Evolutionary conservation across 2,888 invertebrate genomes (phyloP).

Genomic region (Drosophila monieri): DNA sequence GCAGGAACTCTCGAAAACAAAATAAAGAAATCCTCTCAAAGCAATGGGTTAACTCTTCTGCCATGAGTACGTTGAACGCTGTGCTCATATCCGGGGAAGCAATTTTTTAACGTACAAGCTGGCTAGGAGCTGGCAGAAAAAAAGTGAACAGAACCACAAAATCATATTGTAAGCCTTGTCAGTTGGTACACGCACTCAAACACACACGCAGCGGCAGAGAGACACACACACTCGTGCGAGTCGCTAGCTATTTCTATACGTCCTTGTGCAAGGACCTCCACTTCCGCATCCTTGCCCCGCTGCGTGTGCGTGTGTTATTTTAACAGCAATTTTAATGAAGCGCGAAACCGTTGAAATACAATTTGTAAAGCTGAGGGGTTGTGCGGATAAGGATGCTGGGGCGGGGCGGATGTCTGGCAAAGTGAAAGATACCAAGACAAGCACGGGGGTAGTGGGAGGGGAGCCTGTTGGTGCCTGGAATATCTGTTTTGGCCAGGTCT

Average conservation of each 20-base stretch:
- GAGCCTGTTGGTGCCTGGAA: background rate
- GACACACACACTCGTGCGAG: conserved; percentile 20
- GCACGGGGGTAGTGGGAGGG: background rate
- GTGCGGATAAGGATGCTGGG: conserved; percentile 1
- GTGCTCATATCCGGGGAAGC: conserved; percentile 23
- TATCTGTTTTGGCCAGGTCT: conserved; percentile 32
- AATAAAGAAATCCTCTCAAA: conserved; percentile 1
- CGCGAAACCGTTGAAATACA: conserved; percentile 78
- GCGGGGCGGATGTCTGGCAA: conserved; percentile 3
- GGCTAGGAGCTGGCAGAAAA: conserved; percentile 11
- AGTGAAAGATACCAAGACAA: conserved; percentile 1
- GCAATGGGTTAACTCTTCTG: conserved; percentile 33
- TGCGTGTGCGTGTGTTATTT: conserved; percentile 70
- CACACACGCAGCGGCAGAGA: conserved; percentile 28
- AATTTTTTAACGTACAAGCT: conserved; percentile 32
- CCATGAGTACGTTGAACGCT: conserved; percentile 37
- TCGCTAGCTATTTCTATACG: conserved; percentile 46
- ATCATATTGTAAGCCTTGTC: conserved; percentile 74
- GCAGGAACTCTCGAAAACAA: conserved; percentile 2
- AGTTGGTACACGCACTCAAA: conserved; percentile 29
- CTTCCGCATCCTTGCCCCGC: conserved; percentile 11
- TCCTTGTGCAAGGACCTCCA: conserved; percentile 59
- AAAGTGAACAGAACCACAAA: conserved; percentile 62
- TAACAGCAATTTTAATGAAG: conserved; percentile 78
- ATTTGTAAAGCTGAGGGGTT: conserved; percentile 65